Base-by-base conservation (phyloP, 2,113 vertebrate genomes). In the Mesocricetus auratus region DNA sequence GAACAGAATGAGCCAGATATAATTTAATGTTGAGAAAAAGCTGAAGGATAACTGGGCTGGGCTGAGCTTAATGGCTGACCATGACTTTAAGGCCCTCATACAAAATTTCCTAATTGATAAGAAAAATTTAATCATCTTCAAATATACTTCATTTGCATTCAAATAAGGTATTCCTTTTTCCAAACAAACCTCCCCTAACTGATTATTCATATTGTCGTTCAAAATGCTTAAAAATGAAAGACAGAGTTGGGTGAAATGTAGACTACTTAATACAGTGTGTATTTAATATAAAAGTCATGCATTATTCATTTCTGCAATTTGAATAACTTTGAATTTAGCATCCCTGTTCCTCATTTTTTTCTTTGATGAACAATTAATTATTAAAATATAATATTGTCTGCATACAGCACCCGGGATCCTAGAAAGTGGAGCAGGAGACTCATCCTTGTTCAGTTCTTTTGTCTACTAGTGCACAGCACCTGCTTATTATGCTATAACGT, bases 321-420 rank as follows among this genome's bases (percentile, higher is more conserved):
- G 98, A 99, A 98, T 99, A 99, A 98, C 98, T 98, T 99, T 98
- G 98, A 98, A 98, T 98, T 99, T 99, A 98, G 98, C 98, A 98
- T 98, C 98, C 98, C 98, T 98, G 97, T 98, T 98, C 98, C 97
- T 99, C 98, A 98, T 98, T 98, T 98, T 98, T 98, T 98, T 95
- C 98, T 99, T 98, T 99, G 99, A 99, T 99, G 99, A 99, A 98
- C 98, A 99, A 98, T 99, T 99, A 99, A 99, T 99, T 99, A 99
- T 99, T 99, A 98, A 99, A 98, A 98, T 98, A 98, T 97, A 98
- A 98, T 99, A 99, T 98, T 98, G 98, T 98, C 98, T 98, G 98
- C 98, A 98, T 98, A 98, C 97, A 90, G 98, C 97, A 96, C 97
- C 93, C 96, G 62, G 91, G 98, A 98, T 98, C 95, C 97, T 98